Base-by-base conservation (phyloP, 2,888 invertebrate genomes). In the Sarcophaga carnaria region DNA sequence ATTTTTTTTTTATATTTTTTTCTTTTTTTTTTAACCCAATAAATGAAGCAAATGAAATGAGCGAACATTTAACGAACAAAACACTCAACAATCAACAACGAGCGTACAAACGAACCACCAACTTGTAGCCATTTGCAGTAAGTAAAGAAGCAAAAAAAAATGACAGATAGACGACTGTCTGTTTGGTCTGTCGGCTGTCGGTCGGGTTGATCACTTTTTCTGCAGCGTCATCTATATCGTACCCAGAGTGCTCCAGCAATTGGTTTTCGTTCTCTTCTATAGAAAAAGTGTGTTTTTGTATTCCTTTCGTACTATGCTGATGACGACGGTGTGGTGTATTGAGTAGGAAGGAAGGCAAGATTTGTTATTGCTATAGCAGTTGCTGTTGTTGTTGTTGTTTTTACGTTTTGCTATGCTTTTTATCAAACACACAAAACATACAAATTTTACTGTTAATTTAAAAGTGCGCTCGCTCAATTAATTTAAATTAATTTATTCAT, bases 401-500 rank as follows among this genome's bases (percentile, higher is more conserved):
- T 64, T 71, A 37, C 49, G 80, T 82, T 84, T 67, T 81, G 75
- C 83, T 80, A 79, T 81, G 82, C 71, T 27, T 79, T 87, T 81
- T 81, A 82, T 87, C 79, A 84, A 75, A 80, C 71, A 25, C 54
- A 84, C 80, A 84, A 71, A 81, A 84, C 80, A 84, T 75, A 81
- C 64, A 87, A 80, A 87, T 87, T 87, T 81, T 82, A 87, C 87
- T 87, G 87, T 87, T 87, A 87, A 87, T 87, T 87, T 87, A 81
- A 79, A 87, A 87, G 87, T 87, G 87, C 87, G 84, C 87, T 87
- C 81, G 87, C 87, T 82, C 87, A 87, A 87, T 87, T 87, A 87
- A 87, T 84, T 87, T 84, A 84, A 84, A 87, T 84, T 87, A 87
- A 87, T 87, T 87, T 87, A 87, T 87, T 87, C 87, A 87, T 87